Percentiles rank a stretch among this genome's conserved stretches.
phyloP scores from a whole-genome alignment of 2,888 invertebrate genomes.

The Cerastis leucographa region DNA sequence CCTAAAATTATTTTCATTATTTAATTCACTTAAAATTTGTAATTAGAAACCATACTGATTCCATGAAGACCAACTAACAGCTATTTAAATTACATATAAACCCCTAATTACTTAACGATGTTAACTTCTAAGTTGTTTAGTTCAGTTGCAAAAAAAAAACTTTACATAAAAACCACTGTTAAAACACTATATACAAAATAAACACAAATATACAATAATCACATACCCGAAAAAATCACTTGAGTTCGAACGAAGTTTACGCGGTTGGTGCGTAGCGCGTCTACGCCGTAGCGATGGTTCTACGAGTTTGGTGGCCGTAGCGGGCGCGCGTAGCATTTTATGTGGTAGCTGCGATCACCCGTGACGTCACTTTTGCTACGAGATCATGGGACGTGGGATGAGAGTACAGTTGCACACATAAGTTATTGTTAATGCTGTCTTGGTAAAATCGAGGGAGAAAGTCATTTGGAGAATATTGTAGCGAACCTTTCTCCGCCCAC shows the following conservation, averaged over 20 bases:
- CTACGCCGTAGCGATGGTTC: constrained; percentile 83
- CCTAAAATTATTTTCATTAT: not conserved
- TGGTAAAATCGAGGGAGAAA: constrained; percentile 49
- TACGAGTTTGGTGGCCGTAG: constrained; percentile 82
- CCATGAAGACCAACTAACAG: not conserved
- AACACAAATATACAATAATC: constrained; percentile 46
- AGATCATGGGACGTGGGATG: constrained; percentile 81
- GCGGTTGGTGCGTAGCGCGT: constrained; percentile 80
- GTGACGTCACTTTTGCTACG: constrained; percentile 84
- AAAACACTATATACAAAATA: constrained; percentile 39
- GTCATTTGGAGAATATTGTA: constrained; percentile 15
- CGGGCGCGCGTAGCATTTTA: constrained; percentile 80
- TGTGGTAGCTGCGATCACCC: constrained; percentile 69
- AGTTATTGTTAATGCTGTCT: constrained; percentile 48
- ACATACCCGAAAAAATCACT: constrained; percentile 63
- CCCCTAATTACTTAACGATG: not conserved
- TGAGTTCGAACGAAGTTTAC: constrained; percentile 68
- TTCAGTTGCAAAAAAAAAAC: constrained; percentile 7
- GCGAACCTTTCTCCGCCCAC: constrained; percentile 2
- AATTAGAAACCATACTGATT: not conserved
- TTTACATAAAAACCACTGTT: constrained; percentile 29
- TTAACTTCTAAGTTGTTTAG: constrained; percentile 1
- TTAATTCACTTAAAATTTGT: not conserved
- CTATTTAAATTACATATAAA: not conserved
- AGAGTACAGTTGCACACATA: constrained; percentile 75